Evolutionary conservation across 2,888 invertebrate genomes (phyloP).

Genomic region (Drosophila nr. perissopoda): DNA sequence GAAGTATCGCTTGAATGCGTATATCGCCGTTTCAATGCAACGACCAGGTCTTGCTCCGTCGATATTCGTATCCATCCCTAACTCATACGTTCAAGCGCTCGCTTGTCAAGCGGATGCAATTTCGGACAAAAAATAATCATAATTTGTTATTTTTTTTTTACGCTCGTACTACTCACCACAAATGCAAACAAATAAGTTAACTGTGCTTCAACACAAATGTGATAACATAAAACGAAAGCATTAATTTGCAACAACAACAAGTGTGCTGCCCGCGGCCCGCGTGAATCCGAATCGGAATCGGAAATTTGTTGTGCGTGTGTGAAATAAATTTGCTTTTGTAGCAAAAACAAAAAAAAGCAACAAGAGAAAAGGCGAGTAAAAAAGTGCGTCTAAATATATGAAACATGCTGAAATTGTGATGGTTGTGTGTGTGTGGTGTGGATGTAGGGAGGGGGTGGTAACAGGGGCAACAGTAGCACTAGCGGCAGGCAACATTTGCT

Average conservation of each 20-base stretch:
- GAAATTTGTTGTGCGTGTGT: constrained; percentile 57
- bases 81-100: constrained; percentile 60
- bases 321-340: constrained; percentile 53
- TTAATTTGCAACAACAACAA: constrained; percentile 44
- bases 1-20: constrained; percentile 2
- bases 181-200: constrained; percentile 56
- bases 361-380: constrained; percentile 38
- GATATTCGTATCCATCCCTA: constrained; percentile 30
- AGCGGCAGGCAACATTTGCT: constrained; percentile 33
- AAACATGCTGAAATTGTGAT: constrained; percentile 41
- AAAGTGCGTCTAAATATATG: constrained; percentile 65
- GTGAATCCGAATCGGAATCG: constrained; percentile 53
- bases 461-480: constrained; percentile 16
- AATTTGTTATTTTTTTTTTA: constrained; percentile 58
- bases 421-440: constrained; percentile 20
- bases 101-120: constrained; percentile 58
- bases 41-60: constrained; percentile 5
- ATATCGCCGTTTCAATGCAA: constrained; percentile 7
- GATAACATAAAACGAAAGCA: constrained; percentile 46
- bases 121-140: constrained; percentile 48
- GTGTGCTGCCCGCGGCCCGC: constrained; percentile 54
- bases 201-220: constrained; percentile 35
- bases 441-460: constrained; percentile 13
- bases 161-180: constrained; percentile 42
- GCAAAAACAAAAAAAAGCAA: constrained; percentile 34